Percentiles rank a stretch among this genome's conserved stretches.
phyloP scores from a whole-genome alignment of 2,888 invertebrate species.

The Amphimallon solstitiale region DNA sequence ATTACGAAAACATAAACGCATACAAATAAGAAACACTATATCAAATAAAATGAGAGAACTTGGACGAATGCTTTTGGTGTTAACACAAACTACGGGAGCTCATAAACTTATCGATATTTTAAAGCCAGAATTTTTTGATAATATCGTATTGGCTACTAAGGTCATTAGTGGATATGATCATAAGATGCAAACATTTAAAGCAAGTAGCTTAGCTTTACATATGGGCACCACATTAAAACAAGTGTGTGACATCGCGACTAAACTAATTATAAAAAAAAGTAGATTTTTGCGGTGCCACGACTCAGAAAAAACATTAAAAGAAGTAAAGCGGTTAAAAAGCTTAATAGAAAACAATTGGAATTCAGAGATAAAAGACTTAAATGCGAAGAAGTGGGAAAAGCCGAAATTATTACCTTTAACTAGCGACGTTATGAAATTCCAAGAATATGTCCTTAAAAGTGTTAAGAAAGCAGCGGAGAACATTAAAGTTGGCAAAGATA shows the following conservation, averaged over 20 bases:
- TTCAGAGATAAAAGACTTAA: slow-evolving; percentile 36
- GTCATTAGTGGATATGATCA: slow-evolving; percentile 41
- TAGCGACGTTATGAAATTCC: slow-evolving; percentile 36
- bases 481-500: neutral
- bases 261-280: slow-evolving; percentile 39
- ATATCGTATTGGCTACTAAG: slow-evolving; percentile 39
- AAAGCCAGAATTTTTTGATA: slow-evolving; percentile 39
- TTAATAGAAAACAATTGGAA: slow-evolving; percentile 39
- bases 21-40: neutral
- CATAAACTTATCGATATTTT: slow-evolving; percentile 25
- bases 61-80: neutral
- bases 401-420: slow-evolving; percentile 38
- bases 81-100: neutral
- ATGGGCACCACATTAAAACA: slow-evolving; percentile 45
- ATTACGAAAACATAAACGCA: neutral
- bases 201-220: slow-evolving; percentile 43
- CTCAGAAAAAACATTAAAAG: slow-evolving; percentile 37
- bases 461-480: slow-evolving; percentile 11
- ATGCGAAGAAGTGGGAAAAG: slow-evolving; percentile 37
- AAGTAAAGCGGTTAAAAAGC: slow-evolving; percentile 29
- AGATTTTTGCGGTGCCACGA: slow-evolving; percentile 9
- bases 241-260: slow-evolving; percentile 41
- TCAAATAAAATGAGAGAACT: neutral
- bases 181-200: slow-evolving; percentile 38
- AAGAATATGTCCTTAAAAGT: slow-evolving; percentile 36